Base-by-base conservation (phyloP, 2,113 vertebrate species). In the Xenopus borealis region DNA sequence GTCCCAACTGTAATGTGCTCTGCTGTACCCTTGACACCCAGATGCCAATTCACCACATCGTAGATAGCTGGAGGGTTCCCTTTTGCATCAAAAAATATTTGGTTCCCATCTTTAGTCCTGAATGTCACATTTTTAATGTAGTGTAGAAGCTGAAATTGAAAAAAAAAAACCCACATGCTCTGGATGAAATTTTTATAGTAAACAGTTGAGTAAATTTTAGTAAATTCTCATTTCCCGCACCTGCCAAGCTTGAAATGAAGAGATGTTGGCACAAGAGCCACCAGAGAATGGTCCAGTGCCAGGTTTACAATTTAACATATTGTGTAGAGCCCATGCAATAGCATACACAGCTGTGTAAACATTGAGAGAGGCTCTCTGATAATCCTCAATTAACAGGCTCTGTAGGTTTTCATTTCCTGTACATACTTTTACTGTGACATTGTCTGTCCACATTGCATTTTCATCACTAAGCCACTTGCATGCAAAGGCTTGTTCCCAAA, bases 291-390 rank as follows among this genome's bases (percentile, higher is more conserved):
- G 53, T 9, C 16, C 72, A 5, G 78, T 69, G 27, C 18, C 71
- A 6, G 76, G 7, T 0, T 83, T 80, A 78, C 90, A 93, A 12
- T 71, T 76, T 17, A 89, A 81, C 46, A 88, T 79, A 52, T 79
- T 86, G 75, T 91, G 89, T 33, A 92, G 80, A 20, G 88, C 85
- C n/a, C 92, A 82, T 23, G 91, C 92, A 52, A 82, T 85, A 33
- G 87, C 88, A 64, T 93, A 89, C 80, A 89, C 88, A 59, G 91
- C 89, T 23, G 89, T 80, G 65, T 93, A 92, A 10, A 90, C 85
- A 23, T 91, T 93, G 78, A 91, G 89, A 9, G 88, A 78, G 40
- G 86, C 81, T 62, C 89, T 83, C 59, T 92, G 88, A 7, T 84
- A 89, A 50, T 92, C 89, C 2, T 50, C 65, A 75, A 80, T 86